phyloP scores from a whole-genome alignment of 23 tunicate genomes.

The Phallusia fumigata region DNA sequence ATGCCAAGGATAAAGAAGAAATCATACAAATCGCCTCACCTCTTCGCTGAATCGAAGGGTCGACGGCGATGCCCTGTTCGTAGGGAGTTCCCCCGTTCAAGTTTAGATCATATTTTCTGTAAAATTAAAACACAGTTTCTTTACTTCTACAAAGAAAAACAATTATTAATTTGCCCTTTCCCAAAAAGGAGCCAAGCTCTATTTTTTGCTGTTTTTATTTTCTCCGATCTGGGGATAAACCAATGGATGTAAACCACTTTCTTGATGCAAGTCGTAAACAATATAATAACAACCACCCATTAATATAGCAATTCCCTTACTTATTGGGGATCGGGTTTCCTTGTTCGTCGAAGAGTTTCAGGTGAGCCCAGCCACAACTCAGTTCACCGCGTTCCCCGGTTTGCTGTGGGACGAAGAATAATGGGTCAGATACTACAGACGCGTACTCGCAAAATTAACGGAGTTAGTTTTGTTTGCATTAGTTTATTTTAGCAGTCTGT shows the following conservation, averaged over 20 bases:
- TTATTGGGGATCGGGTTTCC: constrained; percentile 72
- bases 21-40: constrained; percentile 16
- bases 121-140: too few relatives aligned
- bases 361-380: constrained; percentile 82
- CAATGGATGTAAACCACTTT: too few relatives aligned
- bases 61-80: constrained; percentile 71
- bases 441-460: too few relatives aligned
- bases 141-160: not conserved
- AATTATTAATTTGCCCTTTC: not conserved
- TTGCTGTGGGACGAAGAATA: constrained; percentile 23
- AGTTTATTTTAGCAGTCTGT: too few relatives aligned
- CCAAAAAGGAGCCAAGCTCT: not conserved
- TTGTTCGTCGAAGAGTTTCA: constrained; percentile 73
- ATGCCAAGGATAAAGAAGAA: too few relatives aligned
- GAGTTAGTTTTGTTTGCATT: too few relatives aligned
- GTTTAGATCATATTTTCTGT: constrained; percentile 65
- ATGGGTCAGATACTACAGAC: too few relatives aligned
- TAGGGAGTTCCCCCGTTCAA: constrained; percentile 85
- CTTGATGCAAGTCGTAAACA: too few relatives aligned
- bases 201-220: not conserved
- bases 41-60: constrained; percentile 65
- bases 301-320: constrained; percentile 36
- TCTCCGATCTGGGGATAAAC: too few relatives aligned
- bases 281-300: too few relatives aligned
- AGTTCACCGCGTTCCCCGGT: constrained; percentile 81